Conservation (phyloP, 2,797 vertebrate genomes). For the Anabas testudineus region DNA sequence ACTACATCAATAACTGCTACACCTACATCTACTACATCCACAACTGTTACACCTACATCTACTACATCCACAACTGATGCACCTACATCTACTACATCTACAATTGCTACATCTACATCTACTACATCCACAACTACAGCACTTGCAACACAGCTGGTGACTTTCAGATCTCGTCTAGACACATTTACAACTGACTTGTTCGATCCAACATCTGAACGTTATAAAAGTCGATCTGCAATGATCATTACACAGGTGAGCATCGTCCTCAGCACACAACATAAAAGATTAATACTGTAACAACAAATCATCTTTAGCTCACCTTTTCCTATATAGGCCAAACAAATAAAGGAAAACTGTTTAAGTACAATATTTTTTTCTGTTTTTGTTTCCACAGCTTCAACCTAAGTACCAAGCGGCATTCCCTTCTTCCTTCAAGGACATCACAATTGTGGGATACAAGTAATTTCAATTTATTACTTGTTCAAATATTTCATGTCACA, state of each 20-base stretch:
- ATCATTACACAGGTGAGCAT: slow-evolving; percentile 32
- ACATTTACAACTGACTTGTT: slow-evolving; percentile 49
- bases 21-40: too few relatives aligned
- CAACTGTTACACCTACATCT: neutral
- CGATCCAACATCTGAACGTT: slow-evolving; percentile 35
- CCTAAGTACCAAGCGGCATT: slow-evolving; percentile 25
- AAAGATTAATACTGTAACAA: too few relatives aligned
- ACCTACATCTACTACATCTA: neutral
- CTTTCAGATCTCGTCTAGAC: slow-evolving; percentile 34
- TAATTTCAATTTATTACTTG: slow-evolving; percentile 3
- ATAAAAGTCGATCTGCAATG: slow-evolving; percentile 14
- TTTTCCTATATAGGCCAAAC: too few relatives aligned
- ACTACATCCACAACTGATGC: fast-evolving
- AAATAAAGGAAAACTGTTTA: too few relatives aligned
- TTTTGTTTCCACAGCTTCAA: slow-evolving; percentile 55
- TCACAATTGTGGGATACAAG: slow-evolving; percentile 46
- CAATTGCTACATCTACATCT: neutral
- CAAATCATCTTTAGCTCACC: too few relatives aligned
- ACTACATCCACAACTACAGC: neutral
- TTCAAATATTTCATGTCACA: too few relatives aligned
- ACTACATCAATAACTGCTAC: neutral
- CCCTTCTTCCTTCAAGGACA: slow-evolving; percentile 23
- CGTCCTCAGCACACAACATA: neutral
- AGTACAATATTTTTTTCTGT: too few relatives aligned
- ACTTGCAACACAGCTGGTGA: slow-evolving; percentile 1